Evolutionary conservation across 2,113 vertebrate species (phyloP).

Genomic region (Chloropsis cyanopogon): DNA sequence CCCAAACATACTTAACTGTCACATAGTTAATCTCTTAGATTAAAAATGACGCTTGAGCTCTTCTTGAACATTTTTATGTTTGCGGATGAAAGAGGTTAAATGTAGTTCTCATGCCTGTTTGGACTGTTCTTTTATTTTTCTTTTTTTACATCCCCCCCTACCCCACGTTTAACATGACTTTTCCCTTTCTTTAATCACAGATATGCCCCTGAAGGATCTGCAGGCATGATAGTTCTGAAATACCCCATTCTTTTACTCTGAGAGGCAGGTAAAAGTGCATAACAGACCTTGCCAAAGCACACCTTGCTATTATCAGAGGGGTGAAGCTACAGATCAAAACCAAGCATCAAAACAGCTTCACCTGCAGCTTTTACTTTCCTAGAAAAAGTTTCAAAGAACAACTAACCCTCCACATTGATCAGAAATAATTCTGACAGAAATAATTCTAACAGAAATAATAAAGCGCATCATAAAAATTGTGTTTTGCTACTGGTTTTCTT

Average conservation of each 20-base stretch:
- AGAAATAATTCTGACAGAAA: background rate
- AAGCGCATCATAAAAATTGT: background rate
- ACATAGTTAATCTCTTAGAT: constrained; percentile 41
- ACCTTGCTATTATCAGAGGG: background rate
- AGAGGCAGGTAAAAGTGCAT: background rate
- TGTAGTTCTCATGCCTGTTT: background rate
- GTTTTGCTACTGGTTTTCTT: constrained; percentile 5
- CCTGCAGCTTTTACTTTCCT: background rate
- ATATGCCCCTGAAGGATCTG: background rate
- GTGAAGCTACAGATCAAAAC: background rate
- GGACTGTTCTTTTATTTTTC: background rate
- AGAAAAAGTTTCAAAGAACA: background rate
- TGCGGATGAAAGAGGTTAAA: constrained; percentile 29
- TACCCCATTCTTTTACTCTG: background rate
- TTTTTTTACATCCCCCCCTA: background rate
- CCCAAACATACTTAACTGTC: constrained; percentile 55
- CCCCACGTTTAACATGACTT: background rate
- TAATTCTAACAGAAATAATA: background rate
- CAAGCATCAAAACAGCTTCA: background rate
- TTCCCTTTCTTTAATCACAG: background rate
- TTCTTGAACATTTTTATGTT: constrained; percentile 40
- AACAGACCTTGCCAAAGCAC: background rate
- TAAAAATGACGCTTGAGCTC: constrained; percentile 39
- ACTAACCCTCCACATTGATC: background rate
- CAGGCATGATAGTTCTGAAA: background rate